Base-by-base conservation (phyloP, 92 coral and sea anemone species). In the Diadumene lineata region DNA sequence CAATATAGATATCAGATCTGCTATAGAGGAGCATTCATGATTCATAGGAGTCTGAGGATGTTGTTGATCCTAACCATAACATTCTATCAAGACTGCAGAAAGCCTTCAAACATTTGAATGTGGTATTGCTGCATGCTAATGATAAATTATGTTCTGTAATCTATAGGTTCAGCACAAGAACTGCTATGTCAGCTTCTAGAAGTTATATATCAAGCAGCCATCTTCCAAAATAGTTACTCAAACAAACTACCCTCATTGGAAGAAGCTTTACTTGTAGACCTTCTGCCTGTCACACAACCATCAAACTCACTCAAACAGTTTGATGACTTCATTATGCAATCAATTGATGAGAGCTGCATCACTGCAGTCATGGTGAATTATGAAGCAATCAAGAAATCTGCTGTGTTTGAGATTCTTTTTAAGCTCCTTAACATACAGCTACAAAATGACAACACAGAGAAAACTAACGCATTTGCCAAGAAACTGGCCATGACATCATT, bases 341-440 rank as follows among this genome's bases (percentile, higher is more conserved):
- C 86, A n/a, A 66, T 87, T 21, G 99, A 96, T 66, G 91, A 96
- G 66, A 64, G 77, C 23, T 92, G 93, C 56, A 87, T 96, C 18
- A 89, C 92, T 11, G 97, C 90, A 43, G 87, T 96, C 26, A 85
- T 96, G 86, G 68, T 86, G 11, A 79, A 89, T 75, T 85, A 73
- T 46, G 87, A 85, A 51, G 60, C 79, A 16, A 77, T 96, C 64
- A 81, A 76, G 61, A 79, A 75, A 60, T 77, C 84, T 13, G 50
- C 68, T 19, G 80, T 86, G 46, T 88, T 92, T 62, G 81, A 87
- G 32, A 78, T 50, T 57, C 81, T 96, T 63, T 92, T 92, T 82
- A 70, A 70, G 19, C 79, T 96, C 43, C 84, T 96, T 1, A 81
- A 73, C 60, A 68, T 68, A 19, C 91, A 87, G n/a, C 69, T 94